Conservation (phyloP, 2,888 invertebrate genomes). For the Dascillus cervinus region DNA sequence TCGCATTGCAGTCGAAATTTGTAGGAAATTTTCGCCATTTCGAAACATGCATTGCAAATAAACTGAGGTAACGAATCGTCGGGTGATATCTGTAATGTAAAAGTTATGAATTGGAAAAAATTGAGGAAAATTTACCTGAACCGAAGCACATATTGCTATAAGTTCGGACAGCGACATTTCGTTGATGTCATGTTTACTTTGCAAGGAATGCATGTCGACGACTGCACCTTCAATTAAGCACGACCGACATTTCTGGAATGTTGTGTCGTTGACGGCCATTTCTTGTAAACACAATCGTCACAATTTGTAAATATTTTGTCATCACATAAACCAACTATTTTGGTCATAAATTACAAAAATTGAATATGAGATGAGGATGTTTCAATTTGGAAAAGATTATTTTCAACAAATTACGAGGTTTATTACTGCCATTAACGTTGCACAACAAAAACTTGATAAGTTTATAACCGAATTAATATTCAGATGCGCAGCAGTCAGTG, state of each 20-base stretch:
- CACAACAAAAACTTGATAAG: too few relatives aligned
- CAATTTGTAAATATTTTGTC: too few relatives aligned
- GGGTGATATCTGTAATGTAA: conserved; percentile 15
- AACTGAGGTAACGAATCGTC: conserved; percentile 16
- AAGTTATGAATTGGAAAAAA: conserved; percentile 3
- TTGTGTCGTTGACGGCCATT: not conserved
- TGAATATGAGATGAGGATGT: too few relatives aligned
- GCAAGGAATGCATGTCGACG: conserved; percentile 5
- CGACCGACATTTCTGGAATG: conserved; percentile 12
- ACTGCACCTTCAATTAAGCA: conserved; percentile 11
- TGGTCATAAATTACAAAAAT: too few relatives aligned
- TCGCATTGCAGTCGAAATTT: conserved; percentile 19
- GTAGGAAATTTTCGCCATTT: conserved; percentile 15
- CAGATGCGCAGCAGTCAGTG: too few relatives aligned
- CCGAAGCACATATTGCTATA: conserved; percentile 14
- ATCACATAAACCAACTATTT: too few relatives aligned
- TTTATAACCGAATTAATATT: too few relatives aligned
- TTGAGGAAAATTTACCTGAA: conserved; percentile 17
- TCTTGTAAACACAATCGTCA: too few relatives aligned
- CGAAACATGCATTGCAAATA: conserved; percentile 19
- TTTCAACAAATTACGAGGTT: too few relatives aligned
- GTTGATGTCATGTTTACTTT: conserved; percentile 5
- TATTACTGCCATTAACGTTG: too few relatives aligned
- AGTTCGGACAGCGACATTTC: conserved; percentile 14
- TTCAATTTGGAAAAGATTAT: too few relatives aligned